Base-by-base conservation (phyloP, 2,888 invertebrate species). In the Philereme vetulata region DNA sequence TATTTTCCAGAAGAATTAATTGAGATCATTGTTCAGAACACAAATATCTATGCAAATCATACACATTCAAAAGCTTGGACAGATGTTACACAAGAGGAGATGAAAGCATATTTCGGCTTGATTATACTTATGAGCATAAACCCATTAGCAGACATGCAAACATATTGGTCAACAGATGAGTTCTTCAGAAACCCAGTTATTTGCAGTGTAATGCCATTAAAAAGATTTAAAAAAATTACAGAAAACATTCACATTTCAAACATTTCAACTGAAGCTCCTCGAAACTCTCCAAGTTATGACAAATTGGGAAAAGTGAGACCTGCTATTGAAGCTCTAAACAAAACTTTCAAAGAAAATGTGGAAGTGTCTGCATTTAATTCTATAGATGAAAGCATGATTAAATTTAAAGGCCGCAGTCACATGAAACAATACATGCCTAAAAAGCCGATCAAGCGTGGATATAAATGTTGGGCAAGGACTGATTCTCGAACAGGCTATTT, bases 51-150 rank as follows among this genome's bases (percentile, higher is more conserved):
- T 35, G 35, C 35, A 35, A 35, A 35, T 35, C 50, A 77, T 75
- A 35, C 35, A 35, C 35, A 35, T 35, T 35, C 35, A 6, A 35
- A 35, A 35, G 35, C 35, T 44, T 77, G 68, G 70, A 67, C 38
- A 64, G 67, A 67, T 54, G 69, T 72, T 44, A 67, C 64, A 61
- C 51, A 54, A 60, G 50, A 71, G 58, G 75, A 75, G 42, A 70
- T 77, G 1, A 72, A 47, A 35, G 72, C 75, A 8, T 74, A 70
- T 65, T 59, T 76, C 76, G 77, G 77, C 43, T 64, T 77, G 51
- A 71, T 21, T 21, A 1, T 21, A 21, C 21, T 21, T 21, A 21
- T 21, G 21, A 21, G 21, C 21, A 21, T 21, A 21, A 21, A 21
- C 21, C 21, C 21, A 21, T 21, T 21, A 21, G 21, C 21, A 21